Percentiles rank a stretch among this genome's conserved stretches.
phyloP scores from a whole-genome alignment of 1,140 invertebrate species.

The honey bee (Apis mellifera) region Amel_HAv3.1 CM009931.2:20595501-20596000 shows the following conservation, averaged over 20 bases:
- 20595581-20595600: background rate
- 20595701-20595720: conserved; percentile 89
- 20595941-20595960: conserved; percentile 82
- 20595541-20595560: conserved; percentile 85
- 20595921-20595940: conserved; percentile 85
- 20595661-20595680: conserved; percentile 92
- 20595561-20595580: background rate
- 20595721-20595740: conserved; percentile 98
- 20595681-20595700: conserved; percentile 91
- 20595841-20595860: conserved; percentile 94
- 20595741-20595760: conserved; percentile 95
- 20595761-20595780: conserved; percentile 93
- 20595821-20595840: conserved; percentile 93
- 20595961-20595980: conserved; percentile 90
- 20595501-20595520: conserved; percentile 87
- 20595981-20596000: conserved; percentile 87
- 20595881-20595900: conserved; percentile 93
- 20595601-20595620: background rate
- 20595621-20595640: conserved; percentile 7
- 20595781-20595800: conserved; percentile 94
- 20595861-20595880: conserved; percentile 93
- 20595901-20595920: conserved; percentile 91
- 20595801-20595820: conserved; percentile 91
- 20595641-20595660: conserved; percentile 87
- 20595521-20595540: conserved; percentile 88